A percentile compares a stretch with the other conserved stretches of the same genome.
phyloP scores from a whole-genome alignment of 2,113 vertebrate genomes.

The Tursiops truncatus region DNA sequence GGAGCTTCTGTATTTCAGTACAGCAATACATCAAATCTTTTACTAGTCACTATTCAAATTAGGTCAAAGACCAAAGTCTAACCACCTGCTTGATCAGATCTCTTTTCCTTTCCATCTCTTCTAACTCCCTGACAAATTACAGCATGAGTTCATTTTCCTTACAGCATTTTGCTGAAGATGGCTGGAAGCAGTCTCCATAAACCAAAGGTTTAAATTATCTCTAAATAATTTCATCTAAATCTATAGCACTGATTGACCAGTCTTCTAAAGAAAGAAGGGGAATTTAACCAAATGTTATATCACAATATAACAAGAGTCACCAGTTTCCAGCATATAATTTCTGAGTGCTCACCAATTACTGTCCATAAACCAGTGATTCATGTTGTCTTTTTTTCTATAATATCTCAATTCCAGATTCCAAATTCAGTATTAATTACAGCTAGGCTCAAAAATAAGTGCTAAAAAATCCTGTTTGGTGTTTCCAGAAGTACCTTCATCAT shows the following conservation, averaged over 20 bases:
- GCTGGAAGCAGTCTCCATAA: not conserved
- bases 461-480: not conserved
- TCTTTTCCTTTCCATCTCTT: not conserved
- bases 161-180: not conserved
- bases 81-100: not conserved
- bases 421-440: not conserved
- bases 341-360: not conserved
- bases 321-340: not conserved
- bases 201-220: not conserved
- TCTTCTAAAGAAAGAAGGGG: not conserved
- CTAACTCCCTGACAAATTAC: not conserved
- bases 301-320: not conserved
- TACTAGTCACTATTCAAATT: not conserved
- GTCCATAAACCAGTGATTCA: not conserved
- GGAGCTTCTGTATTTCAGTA: not conserved
- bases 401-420: not conserved
- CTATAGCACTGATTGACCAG: not conserved
- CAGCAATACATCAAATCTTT: not conserved
- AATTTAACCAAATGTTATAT: not conserved
- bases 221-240: not conserved
- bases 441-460: not conserved
- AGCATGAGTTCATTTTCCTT: not conserved
- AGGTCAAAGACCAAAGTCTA: not conserved
- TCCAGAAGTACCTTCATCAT: not conserved
- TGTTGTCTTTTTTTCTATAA: not conserved